Conservation (phyloP, 1,140 invertebrate species). For the Branchinecta lynchi region DNA sequence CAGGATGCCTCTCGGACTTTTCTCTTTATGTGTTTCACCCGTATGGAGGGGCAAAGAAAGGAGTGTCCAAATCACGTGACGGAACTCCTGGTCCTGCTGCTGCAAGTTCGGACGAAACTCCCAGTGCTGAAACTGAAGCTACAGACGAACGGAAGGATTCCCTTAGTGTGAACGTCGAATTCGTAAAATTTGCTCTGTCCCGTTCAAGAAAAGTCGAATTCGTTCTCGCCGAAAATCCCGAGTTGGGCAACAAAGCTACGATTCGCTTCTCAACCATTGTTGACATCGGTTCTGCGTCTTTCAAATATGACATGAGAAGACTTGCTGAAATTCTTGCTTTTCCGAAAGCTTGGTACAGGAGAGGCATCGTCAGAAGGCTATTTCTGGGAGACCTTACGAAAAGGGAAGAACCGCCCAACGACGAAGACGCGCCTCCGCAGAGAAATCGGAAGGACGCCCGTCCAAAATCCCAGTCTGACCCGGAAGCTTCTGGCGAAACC, state of each 20-base stretch:
- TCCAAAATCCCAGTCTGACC: background rate
- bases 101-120: conserved; percentile 36
- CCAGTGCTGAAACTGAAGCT: conserved; percentile 43
- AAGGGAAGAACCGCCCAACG: conserved; percentile 13
- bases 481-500: background rate
- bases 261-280: conserved; percentile 84
- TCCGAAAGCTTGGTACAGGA: conserved; percentile 92
- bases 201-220: conserved; percentile 68
- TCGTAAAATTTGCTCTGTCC: conserved; percentile 88
- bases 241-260: conserved; percentile 50
- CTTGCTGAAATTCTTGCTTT: conserved; percentile 92
- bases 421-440: background rate
- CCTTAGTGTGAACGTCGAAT: conserved; percentile 87
- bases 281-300: conserved; percentile 92
- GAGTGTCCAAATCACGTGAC: background rate
- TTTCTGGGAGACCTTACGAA: conserved; percentile 76
- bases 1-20: conserved; percentile 86
- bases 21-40: conserved; percentile 96
- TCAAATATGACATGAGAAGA: conserved; percentile 98
- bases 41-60: conserved; percentile 68
- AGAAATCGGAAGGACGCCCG: too few species aligned
- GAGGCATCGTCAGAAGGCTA: conserved; percentile 75
- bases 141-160: conserved; percentile 71
- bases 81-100: conserved; percentile 18
- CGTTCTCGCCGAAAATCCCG: conserved; percentile 30